A percentile compares a stretch with the other conserved stretches of the same genome.
phyloP scores from a whole-genome alignment of 2,797 vertebrate species.

The Coranthus polyacanthus region DNA sequence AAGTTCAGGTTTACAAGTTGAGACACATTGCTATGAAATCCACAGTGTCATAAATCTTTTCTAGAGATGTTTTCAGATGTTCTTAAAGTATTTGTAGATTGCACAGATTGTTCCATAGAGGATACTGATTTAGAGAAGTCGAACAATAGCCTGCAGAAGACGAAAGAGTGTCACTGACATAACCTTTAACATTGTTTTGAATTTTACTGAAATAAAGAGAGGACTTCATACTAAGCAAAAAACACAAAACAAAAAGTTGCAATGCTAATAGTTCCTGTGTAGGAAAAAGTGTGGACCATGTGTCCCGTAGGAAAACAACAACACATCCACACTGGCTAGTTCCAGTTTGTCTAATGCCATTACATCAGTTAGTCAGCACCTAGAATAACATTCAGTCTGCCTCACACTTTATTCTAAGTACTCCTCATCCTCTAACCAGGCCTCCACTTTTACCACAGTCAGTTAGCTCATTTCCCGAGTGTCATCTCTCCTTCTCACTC shows the following conservation, averaged over 20 bases:
- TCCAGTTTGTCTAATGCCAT: conserved; percentile 20
- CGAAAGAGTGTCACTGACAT: too few relatives aligned
- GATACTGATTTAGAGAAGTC: too few relatives aligned
- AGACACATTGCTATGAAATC: too few relatives aligned
- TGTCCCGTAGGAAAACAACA: conserved; percentile 14
- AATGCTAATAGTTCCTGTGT: conserved; percentile 5
- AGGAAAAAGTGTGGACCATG: conserved; percentile 15
- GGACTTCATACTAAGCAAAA: background rate
- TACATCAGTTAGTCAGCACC: conserved; percentile 42
- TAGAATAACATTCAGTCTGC: conserved; percentile 50
- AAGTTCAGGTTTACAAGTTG: too few relatives aligned
- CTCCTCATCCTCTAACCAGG: conserved; percentile 42
- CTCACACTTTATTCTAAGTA: conserved; percentile 21
- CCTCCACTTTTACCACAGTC: conserved; percentile 47
- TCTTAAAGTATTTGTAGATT: too few relatives aligned
- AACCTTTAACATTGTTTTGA: too few relatives aligned
- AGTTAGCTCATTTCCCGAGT: conserved; percentile 73
- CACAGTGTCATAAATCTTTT: too few relatives aligned
- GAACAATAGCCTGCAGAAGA: too few relatives aligned
- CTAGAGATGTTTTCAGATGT: too few relatives aligned
- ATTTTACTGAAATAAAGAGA: background rate
- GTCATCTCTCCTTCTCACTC: conserved; percentile 49
- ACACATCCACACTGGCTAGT: background rate
- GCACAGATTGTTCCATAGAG: too few relatives aligned
- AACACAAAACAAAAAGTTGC: background rate